Base-by-base conservation (phyloP, 2,797 vertebrate species). In the Anableps anableps region DNA sequence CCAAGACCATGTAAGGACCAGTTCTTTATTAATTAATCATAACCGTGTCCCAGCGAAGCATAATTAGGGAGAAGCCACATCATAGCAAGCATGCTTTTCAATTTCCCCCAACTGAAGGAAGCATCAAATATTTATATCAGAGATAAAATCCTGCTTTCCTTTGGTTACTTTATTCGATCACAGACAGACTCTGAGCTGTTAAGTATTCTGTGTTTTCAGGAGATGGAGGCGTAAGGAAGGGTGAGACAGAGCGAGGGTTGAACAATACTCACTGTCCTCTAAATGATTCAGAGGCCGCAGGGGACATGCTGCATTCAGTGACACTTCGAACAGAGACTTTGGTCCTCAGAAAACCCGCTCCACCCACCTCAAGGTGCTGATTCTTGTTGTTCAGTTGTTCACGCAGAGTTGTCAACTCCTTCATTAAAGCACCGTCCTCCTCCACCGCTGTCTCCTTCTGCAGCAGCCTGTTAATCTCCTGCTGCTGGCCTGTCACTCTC, bases 21-120 rank as follows among this genome's bases (percentile, higher is more conserved):
- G 93, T 85, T 95, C 96, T 97, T 97, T 97, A 98, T 99, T 97
- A 98, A 99, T 99, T 98, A 99, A 98, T 97, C 98, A 99, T 98
- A 96, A 91, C 92, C 73, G 19, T 96, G 97, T 98, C 97, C 97
- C 96, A 97, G 97, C 96, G 95, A 96, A 97, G 96, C 96, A 96
- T 97, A 98, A 98, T 99, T 98, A 98, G 96, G 95, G 93, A 91
- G 95, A 97, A 97, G 97, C 96, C 97, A 97, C 97, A 97, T 96
- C 96, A 96, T 97, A 95, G 96, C 95, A 96, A 94, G 96, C 95
- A 95, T 88, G 86, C 85, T 81, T 86, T 90, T 88, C 85, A 87
- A 92, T 90, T 96, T 96, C 95, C 94, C n/a, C 95, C 95, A 94
- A 95, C 96, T 96, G 95, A 96, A 96, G 95, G 94, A 92, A 95